Evolutionary conservation across 1,140 invertebrate genomes (phyloP), one percentile per base, ranked within the genome.

Genomic region (Bombus picipes): DNA sequence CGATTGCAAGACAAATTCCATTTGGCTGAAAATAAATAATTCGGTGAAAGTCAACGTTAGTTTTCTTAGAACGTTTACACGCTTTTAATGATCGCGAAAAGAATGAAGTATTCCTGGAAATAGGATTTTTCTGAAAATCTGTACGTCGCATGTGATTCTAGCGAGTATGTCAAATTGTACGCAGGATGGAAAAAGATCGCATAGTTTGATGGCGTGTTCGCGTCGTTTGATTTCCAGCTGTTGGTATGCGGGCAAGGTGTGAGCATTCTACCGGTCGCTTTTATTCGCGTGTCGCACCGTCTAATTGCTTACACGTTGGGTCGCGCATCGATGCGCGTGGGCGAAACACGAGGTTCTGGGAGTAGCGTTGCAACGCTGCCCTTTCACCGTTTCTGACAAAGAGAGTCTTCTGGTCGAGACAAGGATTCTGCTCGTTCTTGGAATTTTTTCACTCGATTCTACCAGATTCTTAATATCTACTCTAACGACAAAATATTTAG

Each of bases 241-340:
- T n/a, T 78, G 88, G 74, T 81, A 89, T 87, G 86, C 72, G 41
- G 62, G 34, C 43, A 53, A 85, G 83, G 83, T 85, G 82, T 85
- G 74, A 81, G 78, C 79, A 81, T 78, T 78, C 62, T 68, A 59
- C 66, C 53, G 83, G 62, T 81, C 68, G 83, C 87, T 81, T 89
- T 88, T 89, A 88, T 89, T 86, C 84, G 83, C 83, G 78, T 78
- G 87, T 78, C 72, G 83, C 76, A 78, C 68, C 74, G 88, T 89
- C 88, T 89, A 89, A 89, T 89, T 89, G 85, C 88, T 75, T 89
- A 83, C 88, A 86, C 87, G 86, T 71, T 77, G 83, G 72, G 34
- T 37, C 77, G 79, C 81, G 59, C 77, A 88, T 68, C 84, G 88
- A 81, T 71, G 77, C 86, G 83, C 74, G 88, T 89, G 68, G 88